Evolutionary conservation across 2,797 vertebrate species (phyloP).

Genomic region (Nasua narica): DNA sequence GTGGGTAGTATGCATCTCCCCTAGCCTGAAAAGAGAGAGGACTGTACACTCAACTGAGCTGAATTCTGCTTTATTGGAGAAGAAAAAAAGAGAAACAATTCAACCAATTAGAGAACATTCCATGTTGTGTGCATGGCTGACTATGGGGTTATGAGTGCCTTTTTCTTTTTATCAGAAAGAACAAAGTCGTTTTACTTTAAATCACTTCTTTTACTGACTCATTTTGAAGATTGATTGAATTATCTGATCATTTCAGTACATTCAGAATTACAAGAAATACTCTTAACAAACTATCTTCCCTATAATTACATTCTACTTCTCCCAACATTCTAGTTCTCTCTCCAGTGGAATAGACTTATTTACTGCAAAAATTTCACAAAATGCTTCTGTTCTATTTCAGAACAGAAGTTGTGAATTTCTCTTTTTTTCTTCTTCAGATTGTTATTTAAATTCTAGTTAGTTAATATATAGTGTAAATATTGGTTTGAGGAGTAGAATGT

Average conservation of each 20-base stretch:
- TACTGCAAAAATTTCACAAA: background rate
- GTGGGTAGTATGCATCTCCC: constrained; percentile 60
- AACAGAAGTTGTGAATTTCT: background rate
- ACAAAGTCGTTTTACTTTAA: background rate
- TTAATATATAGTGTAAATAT: background rate
- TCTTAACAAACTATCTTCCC: background rate
- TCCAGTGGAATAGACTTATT: background rate
- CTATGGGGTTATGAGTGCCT: background rate
- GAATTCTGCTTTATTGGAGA: constrained; percentile 75
- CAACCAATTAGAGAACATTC: background rate
- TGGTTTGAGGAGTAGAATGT: background rate
- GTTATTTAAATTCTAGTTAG: background rate
- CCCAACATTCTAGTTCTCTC: background rate
- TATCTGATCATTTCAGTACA: background rate
- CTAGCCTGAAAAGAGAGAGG: constrained; percentile 52
- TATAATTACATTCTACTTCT: background rate
- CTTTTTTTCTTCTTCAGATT: background rate
- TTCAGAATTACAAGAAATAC: constrained; percentile 1
- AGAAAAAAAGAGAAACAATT: background rate
- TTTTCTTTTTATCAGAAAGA: background rate
- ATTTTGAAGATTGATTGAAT: background rate
- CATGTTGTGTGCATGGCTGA: background rate
- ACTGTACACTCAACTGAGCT: constrained; percentile 10
- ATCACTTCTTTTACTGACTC: background rate
- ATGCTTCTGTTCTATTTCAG: background rate